These are phyloP conservation scores for Anadara kagoshimensis DNA, from an alignment of 1,140 invertebrate species.

Conservation along the genomic window DNA sequence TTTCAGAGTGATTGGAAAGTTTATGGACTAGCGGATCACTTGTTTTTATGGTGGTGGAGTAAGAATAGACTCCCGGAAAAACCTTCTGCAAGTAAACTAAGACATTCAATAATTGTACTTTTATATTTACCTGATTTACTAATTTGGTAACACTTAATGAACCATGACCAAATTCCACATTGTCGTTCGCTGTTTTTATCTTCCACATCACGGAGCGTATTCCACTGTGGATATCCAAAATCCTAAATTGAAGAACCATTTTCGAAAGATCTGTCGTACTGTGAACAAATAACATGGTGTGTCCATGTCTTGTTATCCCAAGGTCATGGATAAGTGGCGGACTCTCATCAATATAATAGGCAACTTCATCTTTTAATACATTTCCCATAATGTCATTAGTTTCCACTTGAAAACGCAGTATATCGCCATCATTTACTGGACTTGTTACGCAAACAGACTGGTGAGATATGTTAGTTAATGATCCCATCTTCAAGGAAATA, in stretches of 20 bases:
- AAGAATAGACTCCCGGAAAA: no score
- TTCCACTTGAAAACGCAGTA: slow-evolving; percentile 31
- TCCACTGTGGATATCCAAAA: slow-evolving; percentile 52
- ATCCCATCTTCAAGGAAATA: neutral
- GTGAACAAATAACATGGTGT: slow-evolving; percentile 43
- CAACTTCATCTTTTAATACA: slow-evolving; percentile 27
- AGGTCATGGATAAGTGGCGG: slow-evolving; percentile 36
- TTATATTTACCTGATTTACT: slow-evolving; percentile 10
- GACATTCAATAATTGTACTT: neutral
- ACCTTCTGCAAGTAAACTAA: neutral
- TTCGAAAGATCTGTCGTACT: slow-evolving; percentile 44
- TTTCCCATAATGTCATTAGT: slow-evolving; percentile 44
- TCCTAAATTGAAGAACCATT: slow-evolving; percentile 50
- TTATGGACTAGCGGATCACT: no score
- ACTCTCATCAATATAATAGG: slow-evolving; percentile 43
- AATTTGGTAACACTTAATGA: slow-evolving; percentile 12
- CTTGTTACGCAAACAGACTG: slow-evolving; percentile 25
- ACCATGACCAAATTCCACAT: slow-evolving; percentile 15
- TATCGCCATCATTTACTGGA: slow-evolving; percentile 41
- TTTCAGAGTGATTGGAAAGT: no score
- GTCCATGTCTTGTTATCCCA: slow-evolving; percentile 33
- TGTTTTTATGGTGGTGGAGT: no score
- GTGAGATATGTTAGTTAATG: slow-evolving; percentile 12
- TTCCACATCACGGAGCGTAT: slow-evolving; percentile 33
- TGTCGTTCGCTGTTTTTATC: slow-evolving; percentile 18